Base-by-base conservation (phyloP, 2,113 vertebrate genomes). In the Hymenochirus boettgeri region DNA sequence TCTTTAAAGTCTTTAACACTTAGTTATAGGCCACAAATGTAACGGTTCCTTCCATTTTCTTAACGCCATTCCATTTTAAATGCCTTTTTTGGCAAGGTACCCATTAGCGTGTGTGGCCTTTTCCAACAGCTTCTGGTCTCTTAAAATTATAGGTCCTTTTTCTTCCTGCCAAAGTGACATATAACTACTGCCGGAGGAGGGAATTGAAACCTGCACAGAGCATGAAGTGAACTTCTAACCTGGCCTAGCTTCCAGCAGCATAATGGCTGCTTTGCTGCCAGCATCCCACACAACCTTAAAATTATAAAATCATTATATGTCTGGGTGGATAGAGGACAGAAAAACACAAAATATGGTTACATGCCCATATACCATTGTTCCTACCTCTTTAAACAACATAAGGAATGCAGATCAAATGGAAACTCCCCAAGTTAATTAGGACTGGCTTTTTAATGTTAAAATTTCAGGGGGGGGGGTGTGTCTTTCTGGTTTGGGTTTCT, bases 21-120 rank as follows among this genome's bases (percentile, higher is more conserved):
- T 69, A 69, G 65, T 69, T 69, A 69, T 69, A 69, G 65, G 65
- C 65, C 65, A 69, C 65, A 69, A 69, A 69, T 59, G 65, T 69
- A 69, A 69, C 65, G 65, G 65, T 69, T 69, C 65, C 65, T 69
- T 69, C 65, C 56, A 69, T 69, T 69, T 57, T 69, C 65, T 69
- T 69, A 69, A 69, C 65, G 65, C 65, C 57, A 60, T 69, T 69
- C 54, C 65, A 69, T 69, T 69, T 69, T 59, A 69, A 69, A 69
- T 69, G 65, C 65, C 65, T 69, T 69, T 69, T 69, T 69, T 69
- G 65, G 65, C 65, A 69, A 69, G 52, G 56, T 69, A 69, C 65
- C 65, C 65, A 69, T 69, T 69, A 69, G 57, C 50, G 57, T 69
- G 65, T 69, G 65, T 69, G 65, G 65, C 65, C 65, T 69, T 69